Evolutionary conservation across 2,888 invertebrate species (phyloP).

Genomic region (Oscheius sp.): DNA sequence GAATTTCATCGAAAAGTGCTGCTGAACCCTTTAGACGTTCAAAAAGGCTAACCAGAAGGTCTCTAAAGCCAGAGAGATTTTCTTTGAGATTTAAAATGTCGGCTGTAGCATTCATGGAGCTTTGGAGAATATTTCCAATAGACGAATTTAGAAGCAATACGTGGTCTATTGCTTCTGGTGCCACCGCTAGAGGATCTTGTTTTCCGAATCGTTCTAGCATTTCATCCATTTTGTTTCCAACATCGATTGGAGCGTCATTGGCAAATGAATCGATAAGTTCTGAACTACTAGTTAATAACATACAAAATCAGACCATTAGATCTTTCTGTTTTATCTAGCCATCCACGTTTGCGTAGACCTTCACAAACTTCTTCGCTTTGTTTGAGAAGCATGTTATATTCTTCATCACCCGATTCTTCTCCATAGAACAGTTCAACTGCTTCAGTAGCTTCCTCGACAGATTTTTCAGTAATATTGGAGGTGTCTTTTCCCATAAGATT

Average conservation of each 20-base stretch:
- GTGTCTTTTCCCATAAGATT: not conserved
- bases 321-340: not conserved
- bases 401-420: not conserved
- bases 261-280: not conserved
- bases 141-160: slow-evolving; percentile 4
- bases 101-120: slow-evolving; percentile 5
- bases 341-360: not conserved
- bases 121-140: not conserved
- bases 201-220: not conserved
- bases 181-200: not conserved
- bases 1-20: slow-evolving; percentile 14
- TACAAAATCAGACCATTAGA: not conserved
- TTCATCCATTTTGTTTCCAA: not conserved
- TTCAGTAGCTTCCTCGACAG: not conserved
- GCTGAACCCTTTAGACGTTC: slow-evolving; percentile 15
- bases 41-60: not conserved
- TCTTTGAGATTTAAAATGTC: slow-evolving; percentile 6
- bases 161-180: slow-evolving; percentile 3
- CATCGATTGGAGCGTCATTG: not conserved
- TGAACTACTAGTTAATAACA: not conserved
- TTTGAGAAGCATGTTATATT: not conserved
- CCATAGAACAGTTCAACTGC: not conserved
- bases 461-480: not conserved
- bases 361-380: not conserved
- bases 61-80: slow-evolving; percentile 1